These are phyloP conservation scores for Albula goreensis DNA, from an alignment of 2,113 vertebrate genomes.

Conservation along the genomic window DNA sequence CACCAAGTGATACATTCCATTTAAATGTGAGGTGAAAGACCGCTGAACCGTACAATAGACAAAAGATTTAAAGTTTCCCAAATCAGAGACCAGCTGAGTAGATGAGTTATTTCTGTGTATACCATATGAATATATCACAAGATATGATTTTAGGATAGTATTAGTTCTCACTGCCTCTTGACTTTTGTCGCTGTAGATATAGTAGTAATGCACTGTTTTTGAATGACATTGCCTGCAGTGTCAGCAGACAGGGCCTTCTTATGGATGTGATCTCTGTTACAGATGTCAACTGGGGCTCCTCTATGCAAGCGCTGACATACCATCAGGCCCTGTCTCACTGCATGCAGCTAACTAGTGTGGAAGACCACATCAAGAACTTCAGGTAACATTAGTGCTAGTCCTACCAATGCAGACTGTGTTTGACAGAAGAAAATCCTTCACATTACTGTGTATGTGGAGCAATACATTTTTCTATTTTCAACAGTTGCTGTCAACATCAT, in stretches of 20 bases:
- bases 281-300: conserved; percentile 99
- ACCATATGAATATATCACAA: no score
- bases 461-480: no score
- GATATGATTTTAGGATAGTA: no score
- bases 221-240: not conserved
- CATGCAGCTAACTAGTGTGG: conserved; percentile 86
- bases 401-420: not conserved
- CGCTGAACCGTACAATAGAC: no score
- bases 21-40: no score
- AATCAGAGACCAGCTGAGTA: no score
- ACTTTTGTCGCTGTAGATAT: no score
- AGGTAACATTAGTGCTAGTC: conserved; percentile 66
- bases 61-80: no score
- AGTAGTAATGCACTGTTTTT: not conserved
- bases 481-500: not conserved
- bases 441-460: not conserved
- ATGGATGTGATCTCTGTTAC: not conserved
- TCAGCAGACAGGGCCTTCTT: not conserved
- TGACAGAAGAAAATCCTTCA: not conserved
- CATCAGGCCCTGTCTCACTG: conserved; percentile 90
- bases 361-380: conserved; percentile 97
- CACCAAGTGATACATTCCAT: not conserved
- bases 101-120: no score
- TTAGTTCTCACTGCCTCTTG: not conserved
- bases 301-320: conserved; percentile 95